Evolutionary conservation across 1,140 invertebrate genomes (phyloP).

Genomic region (Aricia agestis): DNA sequence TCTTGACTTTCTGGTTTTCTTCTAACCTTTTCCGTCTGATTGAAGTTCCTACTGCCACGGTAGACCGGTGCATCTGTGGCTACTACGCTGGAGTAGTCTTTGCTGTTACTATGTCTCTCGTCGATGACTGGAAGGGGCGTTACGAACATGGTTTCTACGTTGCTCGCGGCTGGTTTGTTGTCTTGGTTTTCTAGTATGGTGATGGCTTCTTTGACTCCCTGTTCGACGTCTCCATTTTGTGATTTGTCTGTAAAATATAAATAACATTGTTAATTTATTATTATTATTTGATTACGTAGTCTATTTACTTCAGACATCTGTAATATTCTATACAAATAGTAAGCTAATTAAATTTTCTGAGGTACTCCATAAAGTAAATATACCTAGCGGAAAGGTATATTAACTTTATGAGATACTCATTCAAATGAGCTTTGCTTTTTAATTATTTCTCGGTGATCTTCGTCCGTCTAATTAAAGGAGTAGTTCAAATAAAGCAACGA

Average conservation of each 20-base stretch:
- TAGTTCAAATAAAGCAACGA: too few species aligned
- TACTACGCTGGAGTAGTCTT: conserved; percentile 24
- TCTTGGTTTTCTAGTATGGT: conserved; percentile 69
- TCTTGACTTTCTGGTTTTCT: conserved; percentile 37
- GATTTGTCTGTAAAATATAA: conserved; percentile 39
- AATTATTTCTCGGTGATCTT: too few species aligned
- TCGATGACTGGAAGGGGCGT: conserved; percentile 55
- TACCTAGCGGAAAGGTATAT: too few species aligned
- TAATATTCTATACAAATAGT: too few species aligned
- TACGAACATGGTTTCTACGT: conserved; percentile 41
- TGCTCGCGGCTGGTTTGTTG: conserved; percentile 30
- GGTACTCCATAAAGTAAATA: too few species aligned
- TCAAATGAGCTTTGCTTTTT: too few species aligned
- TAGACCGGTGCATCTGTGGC: conserved; percentile 50
- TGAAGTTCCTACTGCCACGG: conserved; percentile 48
- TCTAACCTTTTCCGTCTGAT: conserved; percentile 34
- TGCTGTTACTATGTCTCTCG: conserved; percentile 48
- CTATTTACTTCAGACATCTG: too few species aligned
- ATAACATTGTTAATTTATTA: conserved; percentile 16
- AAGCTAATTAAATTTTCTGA: too few species aligned
- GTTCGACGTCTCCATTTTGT: conserved; percentile 62
- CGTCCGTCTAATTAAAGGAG: too few species aligned
- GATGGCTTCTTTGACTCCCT: conserved; percentile 70
- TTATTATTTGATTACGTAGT: not conserved
- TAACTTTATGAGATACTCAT: too few species aligned